phyloP scores from a whole-genome alignment of 2,797 vertebrate species.

The Neopelma chrysocephalum region DNA sequence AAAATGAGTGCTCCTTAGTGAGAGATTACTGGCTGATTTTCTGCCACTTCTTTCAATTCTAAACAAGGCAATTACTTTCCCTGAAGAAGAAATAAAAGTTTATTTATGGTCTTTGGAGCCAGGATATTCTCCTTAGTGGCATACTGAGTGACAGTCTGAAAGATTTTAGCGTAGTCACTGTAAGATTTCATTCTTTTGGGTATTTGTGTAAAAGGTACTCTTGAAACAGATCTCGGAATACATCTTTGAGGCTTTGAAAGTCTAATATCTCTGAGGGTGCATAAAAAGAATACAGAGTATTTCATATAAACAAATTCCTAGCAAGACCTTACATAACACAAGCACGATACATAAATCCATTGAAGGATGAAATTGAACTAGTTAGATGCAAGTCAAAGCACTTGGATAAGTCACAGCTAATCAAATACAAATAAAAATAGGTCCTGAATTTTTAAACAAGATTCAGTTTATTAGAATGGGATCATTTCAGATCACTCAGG shows the following conservation, averaged over 20 bases:
- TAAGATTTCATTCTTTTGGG: neutral
- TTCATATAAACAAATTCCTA: neutral
- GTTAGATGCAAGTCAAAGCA: slow-evolving; percentile 7
- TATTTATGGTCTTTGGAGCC: slow-evolving; percentile 6
- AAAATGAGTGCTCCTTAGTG: neutral
- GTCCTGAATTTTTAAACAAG: neutral
- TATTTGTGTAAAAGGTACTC: neutral
- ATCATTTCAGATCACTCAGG: neutral
- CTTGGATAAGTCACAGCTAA: neutral
- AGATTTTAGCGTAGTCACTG: neutral
- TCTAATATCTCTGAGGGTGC: neutral
- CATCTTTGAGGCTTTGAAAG: neutral
- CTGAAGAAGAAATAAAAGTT: slow-evolving; percentile 15
- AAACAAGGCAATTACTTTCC: slow-evolving; percentile 6
- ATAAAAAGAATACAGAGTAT: neutral
- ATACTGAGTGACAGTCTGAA: neutral
- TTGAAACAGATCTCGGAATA: neutral
- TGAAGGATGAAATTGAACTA: slow-evolving; percentile 27
- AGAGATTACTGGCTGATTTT: slow-evolving; percentile 13
- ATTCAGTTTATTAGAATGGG: neutral
- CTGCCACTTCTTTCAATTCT: neutral
- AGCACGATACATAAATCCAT: neutral
- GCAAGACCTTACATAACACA: neutral
- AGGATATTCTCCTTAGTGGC: neutral
- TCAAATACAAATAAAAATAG: neutral